Evolutionary conservation across 2,888 invertebrate species (phyloP), one percentile per base, ranked within the genome.

Genomic region (Thalpophila matura): DNA sequence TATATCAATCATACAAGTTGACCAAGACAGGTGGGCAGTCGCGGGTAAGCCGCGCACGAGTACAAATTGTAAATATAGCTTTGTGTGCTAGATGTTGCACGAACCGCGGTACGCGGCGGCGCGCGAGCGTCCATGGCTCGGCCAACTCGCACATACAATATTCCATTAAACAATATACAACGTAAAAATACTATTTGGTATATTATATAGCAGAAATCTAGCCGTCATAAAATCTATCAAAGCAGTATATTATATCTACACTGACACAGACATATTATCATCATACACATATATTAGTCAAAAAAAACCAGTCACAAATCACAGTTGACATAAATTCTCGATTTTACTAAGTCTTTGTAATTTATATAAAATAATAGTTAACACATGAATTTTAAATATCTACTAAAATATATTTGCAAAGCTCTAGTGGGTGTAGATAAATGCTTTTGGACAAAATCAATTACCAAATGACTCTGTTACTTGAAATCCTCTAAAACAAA

Each of bases 131-230:
- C 61, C 55, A 71, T 69, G 64, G 49, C 56, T 55, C 60, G 77
- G 81, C 79, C 86, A 86, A 88, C 89, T 71, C 82, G 75, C 77
- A 83, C 89, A 87, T 89, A 91, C 90, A 91, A 90, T n/a, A n/a
- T 92, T 89, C 86, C 82, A 88, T 89, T 90, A 90, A 93, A 91
- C 88, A 91, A 92, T 91, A 93, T 91, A 93, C 89, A 94, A 93
- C 92, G 90, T 94, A 94, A 94, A 94, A 94, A 95, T 94, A 95
- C 94, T 94, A 94, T 95, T 95, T 95, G 95, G 95, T 94, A 94
- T 91, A 92, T 89, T 88, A 93, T 93, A 93, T 92, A 93, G 93
- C 93, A 91, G 92, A 92, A 88, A 90, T 91, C 93, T 93, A 94
- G 93, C 92, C 89, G 89, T 92, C 94, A 89, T 91, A 92, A 90